Conservation (phyloP, 2,113 vertebrate genomes). For the Asarcornis scutulata region DNA sequence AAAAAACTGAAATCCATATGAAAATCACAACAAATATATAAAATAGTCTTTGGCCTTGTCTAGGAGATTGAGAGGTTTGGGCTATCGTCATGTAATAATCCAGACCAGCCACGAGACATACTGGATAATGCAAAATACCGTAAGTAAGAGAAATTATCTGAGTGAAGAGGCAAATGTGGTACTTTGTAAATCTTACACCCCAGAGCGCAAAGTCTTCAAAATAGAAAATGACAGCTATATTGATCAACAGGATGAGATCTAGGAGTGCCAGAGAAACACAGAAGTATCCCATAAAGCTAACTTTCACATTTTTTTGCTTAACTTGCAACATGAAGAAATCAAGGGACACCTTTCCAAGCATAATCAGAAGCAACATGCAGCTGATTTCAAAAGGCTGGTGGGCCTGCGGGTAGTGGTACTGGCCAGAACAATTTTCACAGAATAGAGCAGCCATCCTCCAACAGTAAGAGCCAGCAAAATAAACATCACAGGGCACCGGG, state of each 20-base stretch:
- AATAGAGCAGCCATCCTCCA: constrained; percentile 56
- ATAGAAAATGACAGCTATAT: constrained; percentile 66
- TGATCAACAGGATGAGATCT: constrained; percentile 74
- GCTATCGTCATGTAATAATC: constrained; percentile 77
- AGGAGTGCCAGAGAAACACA: constrained; percentile 80
- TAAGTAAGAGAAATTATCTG: constrained; percentile 80
- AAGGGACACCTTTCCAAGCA: constrained; percentile 81
- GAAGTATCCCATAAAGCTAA: constrained; percentile 82
- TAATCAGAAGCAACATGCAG: constrained; percentile 74
- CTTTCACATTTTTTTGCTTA: constrained; percentile 52
- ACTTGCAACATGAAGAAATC: constrained; percentile 77
- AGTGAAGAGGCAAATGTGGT: constrained; percentile 84
- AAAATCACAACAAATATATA: constrained; percentile 52
- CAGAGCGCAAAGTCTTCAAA: constrained; percentile 72
- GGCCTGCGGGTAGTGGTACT: neutral
- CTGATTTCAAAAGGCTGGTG: constrained; percentile 42
- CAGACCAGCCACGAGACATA: constrained; percentile 71
- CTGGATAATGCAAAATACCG: constrained; percentile 75
- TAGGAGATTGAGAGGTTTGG: neutral
- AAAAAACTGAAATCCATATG: constrained; percentile 73
- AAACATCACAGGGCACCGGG: neutral
- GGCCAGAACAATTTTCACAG: constrained; percentile 56
- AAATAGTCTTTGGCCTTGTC: constrained; percentile 26
- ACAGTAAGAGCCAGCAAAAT: neutral
- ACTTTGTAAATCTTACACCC: constrained; percentile 77